Evolutionary conservation across 53 echinoderm and acorn worm genomes (phyloP).

Genomic region (Holothuria leucospilota): DNA sequence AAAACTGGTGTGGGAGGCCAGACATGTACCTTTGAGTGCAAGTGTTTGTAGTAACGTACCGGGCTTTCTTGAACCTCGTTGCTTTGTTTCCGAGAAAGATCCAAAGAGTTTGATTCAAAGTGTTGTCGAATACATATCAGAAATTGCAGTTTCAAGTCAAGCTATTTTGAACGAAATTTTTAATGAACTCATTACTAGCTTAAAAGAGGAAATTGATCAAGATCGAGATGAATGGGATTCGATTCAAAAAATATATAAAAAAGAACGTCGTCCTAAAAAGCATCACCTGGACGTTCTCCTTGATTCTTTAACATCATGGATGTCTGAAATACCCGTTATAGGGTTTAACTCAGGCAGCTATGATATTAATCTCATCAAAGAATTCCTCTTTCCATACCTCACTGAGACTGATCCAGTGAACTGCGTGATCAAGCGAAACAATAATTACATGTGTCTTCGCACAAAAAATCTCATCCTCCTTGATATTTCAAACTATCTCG

Average conservation of each 20-base stretch:
- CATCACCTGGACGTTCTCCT: no score
- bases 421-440: constrained; percentile 30
- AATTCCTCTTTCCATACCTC: constrained; percentile 29
- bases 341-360: constrained; percentile 36
- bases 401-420: constrained; percentile 37
- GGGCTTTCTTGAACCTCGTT: background rate
- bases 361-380: constrained; percentile 37
- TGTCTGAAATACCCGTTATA: constrained; percentile 14
- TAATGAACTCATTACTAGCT: background rate
- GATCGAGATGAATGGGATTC: constrained; percentile 14
- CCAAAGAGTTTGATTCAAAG: background rate
- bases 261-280: no score
- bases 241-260: background rate
- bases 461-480: no score
- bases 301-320: background rate
- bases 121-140: background rate
- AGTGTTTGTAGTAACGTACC: constrained; percentile 64
- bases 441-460: constrained; percentile 57
- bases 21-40: constrained; percentile 43
- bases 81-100: background rate
- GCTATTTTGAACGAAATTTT: constrained; percentile 7
- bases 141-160: constrained; percentile 19
- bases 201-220: background rate
- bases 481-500: background rate
- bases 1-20: background rate